Evolutionary conservation across 2,888 invertebrate genomes (phyloP).

Genomic region (Lepidonotus clava): DNA sequence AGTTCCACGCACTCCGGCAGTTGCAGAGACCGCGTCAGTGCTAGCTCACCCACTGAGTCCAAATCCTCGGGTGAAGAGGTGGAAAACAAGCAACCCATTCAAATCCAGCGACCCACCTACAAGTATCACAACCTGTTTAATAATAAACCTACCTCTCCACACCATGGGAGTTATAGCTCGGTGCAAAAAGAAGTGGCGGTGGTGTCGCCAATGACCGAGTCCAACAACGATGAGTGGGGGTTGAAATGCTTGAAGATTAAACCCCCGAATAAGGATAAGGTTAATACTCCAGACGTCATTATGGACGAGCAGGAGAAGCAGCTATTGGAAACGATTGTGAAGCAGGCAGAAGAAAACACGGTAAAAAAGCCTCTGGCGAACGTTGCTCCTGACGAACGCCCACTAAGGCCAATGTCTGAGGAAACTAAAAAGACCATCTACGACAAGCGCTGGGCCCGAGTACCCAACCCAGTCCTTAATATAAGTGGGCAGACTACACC

Average conservation of each 20-base stretch:
- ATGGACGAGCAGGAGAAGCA: conserved; percentile 43
- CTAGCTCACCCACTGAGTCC: conserved; percentile 18
- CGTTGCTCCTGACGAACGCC: conserved; percentile 10
- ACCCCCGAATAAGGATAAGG: background rate
- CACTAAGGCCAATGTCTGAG: conserved; percentile 18
- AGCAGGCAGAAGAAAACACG: background rate
- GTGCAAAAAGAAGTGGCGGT: too few relatives aligned
- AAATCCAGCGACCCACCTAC: background rate
- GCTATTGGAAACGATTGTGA: conserved; percentile 10
- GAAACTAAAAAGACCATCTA: conserved; percentile 38
- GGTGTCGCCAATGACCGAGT: background rate
- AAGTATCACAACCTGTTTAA: background rate
- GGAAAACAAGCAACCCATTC: too few relatives aligned
- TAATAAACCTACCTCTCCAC: background rate
- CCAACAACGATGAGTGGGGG: background rate
- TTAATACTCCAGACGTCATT: background rate
- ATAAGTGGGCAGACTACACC: background rate
- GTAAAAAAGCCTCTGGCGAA: background rate
- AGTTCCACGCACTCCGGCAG: background rate
- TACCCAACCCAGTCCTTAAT: background rate
- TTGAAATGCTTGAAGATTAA: background rate
- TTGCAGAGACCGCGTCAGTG: background rate
- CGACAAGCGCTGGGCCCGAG: conserved; percentile 31
- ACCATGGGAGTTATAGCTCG: too few relatives aligned
- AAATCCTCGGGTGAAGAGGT: background rate